These are phyloP conservation scores for Notamacropus eugenii DNA, from an alignment of 2,797 vertebrate species.

Conservation along the genomic window DNA sequence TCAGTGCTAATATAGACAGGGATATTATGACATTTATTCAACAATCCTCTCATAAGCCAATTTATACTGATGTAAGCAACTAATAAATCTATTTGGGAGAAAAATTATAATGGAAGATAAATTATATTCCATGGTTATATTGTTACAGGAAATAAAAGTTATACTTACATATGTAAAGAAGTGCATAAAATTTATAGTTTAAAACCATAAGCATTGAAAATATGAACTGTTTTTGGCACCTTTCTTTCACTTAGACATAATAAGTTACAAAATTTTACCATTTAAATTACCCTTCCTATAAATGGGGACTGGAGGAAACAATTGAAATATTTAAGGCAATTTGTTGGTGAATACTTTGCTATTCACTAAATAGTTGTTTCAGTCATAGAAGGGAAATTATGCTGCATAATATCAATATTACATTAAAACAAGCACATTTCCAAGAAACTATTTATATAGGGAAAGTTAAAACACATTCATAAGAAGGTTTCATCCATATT, in stretches of 20 bases:
- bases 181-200: neutral
- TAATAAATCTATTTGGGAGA: neutral
- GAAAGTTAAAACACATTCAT: neutral
- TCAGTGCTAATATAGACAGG: neutral
- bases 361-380: neutral
- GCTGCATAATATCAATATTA: neutral
- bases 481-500: neutral
- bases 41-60: neutral
- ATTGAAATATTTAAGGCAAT: no score
- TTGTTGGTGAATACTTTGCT: neutral
- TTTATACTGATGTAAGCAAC: neutral
- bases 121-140: neutral
- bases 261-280: neutral
- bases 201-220: neutral
- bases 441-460: neutral
- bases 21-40: neutral
- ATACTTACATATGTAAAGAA: neutral
- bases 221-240: neutral
- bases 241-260: neutral
- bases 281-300: neutral
- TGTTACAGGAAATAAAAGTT: neutral
- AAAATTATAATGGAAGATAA: neutral
- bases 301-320: neutral
- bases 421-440: neutral
- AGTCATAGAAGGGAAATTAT: neutral